Conservation (phyloP, 2,113 vertebrate genomes). For the Cephalopholis sonnerati region DNA sequence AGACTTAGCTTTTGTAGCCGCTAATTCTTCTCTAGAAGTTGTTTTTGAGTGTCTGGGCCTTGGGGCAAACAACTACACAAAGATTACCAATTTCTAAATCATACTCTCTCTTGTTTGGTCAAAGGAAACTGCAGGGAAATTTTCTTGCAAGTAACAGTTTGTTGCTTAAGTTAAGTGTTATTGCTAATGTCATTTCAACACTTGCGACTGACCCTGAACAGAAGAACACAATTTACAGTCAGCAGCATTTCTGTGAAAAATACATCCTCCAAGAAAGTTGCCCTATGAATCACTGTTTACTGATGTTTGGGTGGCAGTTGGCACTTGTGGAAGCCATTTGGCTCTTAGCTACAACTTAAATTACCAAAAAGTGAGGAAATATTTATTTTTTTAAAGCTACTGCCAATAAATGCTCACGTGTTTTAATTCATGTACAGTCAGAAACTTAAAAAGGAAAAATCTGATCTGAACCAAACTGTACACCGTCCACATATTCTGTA, state of each 20-base stretch:
- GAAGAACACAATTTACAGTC: constrained; percentile 7
- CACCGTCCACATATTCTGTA: background rate
- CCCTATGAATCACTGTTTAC: constrained; percentile 7
- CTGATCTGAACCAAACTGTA: background rate
- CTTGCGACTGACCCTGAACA: background rate
- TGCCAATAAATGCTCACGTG: background rate
- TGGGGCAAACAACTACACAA: background rate
- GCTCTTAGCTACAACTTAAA: background rate
- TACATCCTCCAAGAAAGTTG: constrained; percentile 12
- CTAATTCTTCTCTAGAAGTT: no score
- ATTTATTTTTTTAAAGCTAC: background rate
- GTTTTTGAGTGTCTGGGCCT: no score
- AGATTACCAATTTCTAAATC: background rate
- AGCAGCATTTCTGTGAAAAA: constrained; percentile 20
- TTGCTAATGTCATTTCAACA: background rate
- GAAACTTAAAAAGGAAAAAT: background rate
- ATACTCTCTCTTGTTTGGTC: background rate
- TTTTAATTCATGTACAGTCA: background rate
- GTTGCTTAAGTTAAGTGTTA: background rate
- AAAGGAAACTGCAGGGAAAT: background rate
- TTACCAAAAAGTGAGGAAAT: background rate
- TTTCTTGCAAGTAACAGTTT: background rate
- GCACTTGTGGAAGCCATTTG: constrained; percentile 3
- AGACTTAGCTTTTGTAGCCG: no score
- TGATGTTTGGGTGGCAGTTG: constrained; percentile 1